These are phyloP conservation scores for Morone saxatilis DNA, from an alignment of 2,113 vertebrate genomes.

Conservation along the genomic window DNA sequence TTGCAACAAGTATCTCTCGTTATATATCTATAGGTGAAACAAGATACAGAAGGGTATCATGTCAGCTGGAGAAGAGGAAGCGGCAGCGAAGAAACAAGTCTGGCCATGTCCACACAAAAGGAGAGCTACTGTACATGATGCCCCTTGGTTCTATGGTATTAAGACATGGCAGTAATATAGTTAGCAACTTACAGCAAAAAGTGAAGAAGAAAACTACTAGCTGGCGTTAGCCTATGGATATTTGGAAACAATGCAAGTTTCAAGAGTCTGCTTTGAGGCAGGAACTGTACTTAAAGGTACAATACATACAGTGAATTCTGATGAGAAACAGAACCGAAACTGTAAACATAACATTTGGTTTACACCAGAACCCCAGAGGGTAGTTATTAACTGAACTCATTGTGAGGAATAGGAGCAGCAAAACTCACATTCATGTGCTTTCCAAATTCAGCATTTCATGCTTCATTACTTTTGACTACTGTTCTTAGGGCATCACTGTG, in stretches of 20 bases:
- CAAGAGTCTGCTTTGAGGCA: neutral
- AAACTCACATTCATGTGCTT: neutral
- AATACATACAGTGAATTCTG: neutral
- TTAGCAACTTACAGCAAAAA: neutral
- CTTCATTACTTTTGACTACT: neutral
- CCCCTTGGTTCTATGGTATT: neutral
- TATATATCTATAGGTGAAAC: neutral
- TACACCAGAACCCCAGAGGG: constrained; percentile 1
- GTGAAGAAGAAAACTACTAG: neutral
- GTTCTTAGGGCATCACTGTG: neutral
- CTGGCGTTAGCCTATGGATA: neutral
- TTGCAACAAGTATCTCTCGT: neutral
- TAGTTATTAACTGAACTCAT: neutral
- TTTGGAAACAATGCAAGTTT: neutral
- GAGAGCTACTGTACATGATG: neutral
- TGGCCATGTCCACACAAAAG: neutral
- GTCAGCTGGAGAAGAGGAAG: neutral
- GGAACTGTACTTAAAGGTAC: neutral
- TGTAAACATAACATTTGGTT: neutral
- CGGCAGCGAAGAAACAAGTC: constrained; percentile 3
- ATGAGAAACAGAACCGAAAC: neutral
- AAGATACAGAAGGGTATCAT: neutral
- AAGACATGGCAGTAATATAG: neutral
- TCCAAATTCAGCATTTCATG: neutral
- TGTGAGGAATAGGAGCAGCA: neutral